phyloP scores from a whole-genome alignment of 1,140 invertebrate genomes.

The Heliconius melpomene region DNA sequence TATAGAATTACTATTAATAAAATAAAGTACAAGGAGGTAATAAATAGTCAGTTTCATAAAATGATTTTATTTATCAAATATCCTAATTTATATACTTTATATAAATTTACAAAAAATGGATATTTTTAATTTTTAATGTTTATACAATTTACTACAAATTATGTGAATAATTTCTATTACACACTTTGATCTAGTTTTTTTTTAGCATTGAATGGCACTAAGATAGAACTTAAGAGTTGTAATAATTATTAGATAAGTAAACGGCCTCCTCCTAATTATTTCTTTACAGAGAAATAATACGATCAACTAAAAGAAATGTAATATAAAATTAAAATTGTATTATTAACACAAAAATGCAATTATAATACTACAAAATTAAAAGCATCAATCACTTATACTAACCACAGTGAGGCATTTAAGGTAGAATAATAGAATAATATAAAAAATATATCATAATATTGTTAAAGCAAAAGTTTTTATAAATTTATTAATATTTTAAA shows the following conservation, averaged over 20 bases:
- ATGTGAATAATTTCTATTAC: neutral
- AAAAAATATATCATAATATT: neutral
- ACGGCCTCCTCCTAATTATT: neutral
- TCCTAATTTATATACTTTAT: too few relatives aligned
- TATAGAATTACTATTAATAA: neutral
- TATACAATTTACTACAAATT: neutral
- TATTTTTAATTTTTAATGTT: neutral
- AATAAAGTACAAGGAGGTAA: neutral
- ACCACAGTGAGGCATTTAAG: neutral
- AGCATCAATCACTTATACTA: neutral
- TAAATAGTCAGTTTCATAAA: neutral
- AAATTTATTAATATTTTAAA: neutral
- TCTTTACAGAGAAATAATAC: neutral
- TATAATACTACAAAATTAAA: slow-evolving; percentile 20
- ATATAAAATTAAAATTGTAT: neutral
- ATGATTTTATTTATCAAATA: neutral
- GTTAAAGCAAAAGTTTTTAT: neutral
- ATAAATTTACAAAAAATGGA: neutral
- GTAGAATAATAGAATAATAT: neutral
- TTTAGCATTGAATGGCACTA: neutral
- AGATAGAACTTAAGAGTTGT: neutral
- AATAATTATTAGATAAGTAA: neutral
- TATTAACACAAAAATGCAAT: neutral
- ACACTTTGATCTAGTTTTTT: neutral
- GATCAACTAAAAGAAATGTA: neutral